Evolutionary conservation across 2,113 vertebrate genomes (phyloP).

Genomic region (Vulpes ferrilata): DNA sequence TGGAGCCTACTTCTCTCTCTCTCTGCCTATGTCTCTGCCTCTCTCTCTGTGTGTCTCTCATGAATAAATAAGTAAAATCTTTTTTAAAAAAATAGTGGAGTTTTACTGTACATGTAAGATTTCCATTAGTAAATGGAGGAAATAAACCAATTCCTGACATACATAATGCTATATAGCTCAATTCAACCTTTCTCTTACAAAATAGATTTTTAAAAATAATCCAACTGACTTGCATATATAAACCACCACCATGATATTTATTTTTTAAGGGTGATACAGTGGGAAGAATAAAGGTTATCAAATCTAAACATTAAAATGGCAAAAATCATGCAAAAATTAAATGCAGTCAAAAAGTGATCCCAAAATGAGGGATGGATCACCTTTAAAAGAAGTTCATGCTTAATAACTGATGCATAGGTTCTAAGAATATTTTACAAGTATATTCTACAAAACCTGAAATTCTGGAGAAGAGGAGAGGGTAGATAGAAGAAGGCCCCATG

Average conservation of each 20-base stretch:
- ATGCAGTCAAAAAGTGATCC: background rate
- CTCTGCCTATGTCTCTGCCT: too few relatives aligned
- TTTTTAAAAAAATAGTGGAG: background rate
- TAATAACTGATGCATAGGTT: background rate
- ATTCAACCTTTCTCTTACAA: background rate
- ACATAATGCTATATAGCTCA: background rate
- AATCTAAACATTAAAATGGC: background rate
- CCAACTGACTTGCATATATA: background rate
- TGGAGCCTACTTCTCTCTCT: too few relatives aligned
- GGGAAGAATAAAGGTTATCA: background rate
- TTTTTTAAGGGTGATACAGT: background rate
- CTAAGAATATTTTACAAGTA: background rate
- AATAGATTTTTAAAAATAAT: conserved; percentile 37
- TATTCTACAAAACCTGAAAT: background rate
- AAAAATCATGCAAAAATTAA: background rate
- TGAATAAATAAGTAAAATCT: too few relatives aligned
- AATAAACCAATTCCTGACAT: background rate
- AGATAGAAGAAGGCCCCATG: background rate
- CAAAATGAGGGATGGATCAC: background rate
- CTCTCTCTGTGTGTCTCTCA: too few relatives aligned
- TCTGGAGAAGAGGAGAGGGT: background rate
- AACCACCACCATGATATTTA: background rate
- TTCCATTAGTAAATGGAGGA: background rate
- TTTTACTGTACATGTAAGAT: background rate
- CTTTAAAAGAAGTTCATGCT: background rate